Evolutionary conservation across 2,797 vertebrate species (phyloP).

Genomic region (Oreortyx pictus): DNA sequence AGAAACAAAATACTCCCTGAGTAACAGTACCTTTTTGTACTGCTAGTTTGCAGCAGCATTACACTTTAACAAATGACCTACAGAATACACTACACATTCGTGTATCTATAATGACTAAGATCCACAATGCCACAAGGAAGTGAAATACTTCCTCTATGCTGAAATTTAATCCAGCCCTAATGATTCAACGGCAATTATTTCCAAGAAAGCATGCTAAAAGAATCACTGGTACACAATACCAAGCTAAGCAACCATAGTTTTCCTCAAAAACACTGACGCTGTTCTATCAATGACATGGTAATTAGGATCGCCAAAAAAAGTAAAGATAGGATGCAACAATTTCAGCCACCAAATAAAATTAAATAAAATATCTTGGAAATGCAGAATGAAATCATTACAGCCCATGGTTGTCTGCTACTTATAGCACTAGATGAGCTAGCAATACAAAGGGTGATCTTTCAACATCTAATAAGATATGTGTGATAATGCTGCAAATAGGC

Average conservation of each 20-base stretch:
- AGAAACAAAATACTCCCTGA: conserved; percentile 24
- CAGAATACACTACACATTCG: not conserved
- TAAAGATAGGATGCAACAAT: not conserved
- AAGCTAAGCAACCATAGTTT: not conserved
- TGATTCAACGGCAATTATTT: not conserved
- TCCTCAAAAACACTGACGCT: not conserved
- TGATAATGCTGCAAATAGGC: not conserved
- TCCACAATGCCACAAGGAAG: not conserved
- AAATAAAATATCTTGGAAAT: not conserved
- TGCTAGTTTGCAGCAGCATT: not conserved
- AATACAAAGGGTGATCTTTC: not conserved
- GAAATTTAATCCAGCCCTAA: not conserved
- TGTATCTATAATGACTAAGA: not conserved
- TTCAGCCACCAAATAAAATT: not conserved
- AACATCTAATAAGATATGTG: not conserved
- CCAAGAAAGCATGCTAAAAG: not conserved
- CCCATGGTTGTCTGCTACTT: not conserved
- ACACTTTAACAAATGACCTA: not conserved
- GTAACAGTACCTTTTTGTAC: not conserved
- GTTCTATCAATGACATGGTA: not conserved
- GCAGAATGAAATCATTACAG: not conserved
- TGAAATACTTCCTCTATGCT: not conserved
- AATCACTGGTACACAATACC: not conserved
- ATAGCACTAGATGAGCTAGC: not conserved
- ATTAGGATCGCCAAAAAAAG: not conserved